Evolutionary conservation across 2,888 invertebrate species (phyloP), one percentile per base, ranked within the genome.

Genomic region (Cephus nigrinus): DNA sequence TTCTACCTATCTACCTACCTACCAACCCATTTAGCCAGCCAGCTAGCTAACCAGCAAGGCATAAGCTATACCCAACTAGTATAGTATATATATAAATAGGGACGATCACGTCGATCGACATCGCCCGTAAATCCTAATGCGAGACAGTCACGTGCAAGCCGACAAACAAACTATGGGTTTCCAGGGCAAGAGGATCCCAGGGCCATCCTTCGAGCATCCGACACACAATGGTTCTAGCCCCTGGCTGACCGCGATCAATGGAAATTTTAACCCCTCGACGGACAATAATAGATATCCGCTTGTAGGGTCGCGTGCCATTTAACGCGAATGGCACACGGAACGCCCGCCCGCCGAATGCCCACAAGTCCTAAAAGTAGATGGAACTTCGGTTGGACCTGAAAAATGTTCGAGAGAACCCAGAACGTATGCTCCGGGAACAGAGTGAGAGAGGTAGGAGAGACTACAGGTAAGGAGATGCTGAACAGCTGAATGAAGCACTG

Each of bases 141-240:
- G 79, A 84, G 80, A 81, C 85, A 86, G 88, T 89, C 90, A 89
- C 89, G 89, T 88, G 87, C 87, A 85, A 84, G 80, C 82, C 78
- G 82, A 32, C 74, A 74, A 40, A 23, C 2, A 32, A 69, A 32
- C 72, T 33, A 33, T 31, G 15, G 71, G 30, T 33, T 23, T 31
- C 30, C 76, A 78, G 80, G 80, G 79, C 80, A 79, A 79, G 78
- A 81, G 79, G 79, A 79, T 76, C 81, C 81, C 78, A 80, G 84
- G 82, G 1, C 31, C 3, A 71, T 71, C 82, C 81, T 83, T 77
- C 79, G 83, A 81, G 83, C 84, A 84, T 84, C 83, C 82, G 79
- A 76, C 76, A 76, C 84, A 83, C 83, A 86, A 86, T 85, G 82
- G 82, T 69, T 69, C 31, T 81, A 83, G 81, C 85, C 84, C 84